A percentile compares a stretch with the other conserved stretches of the same genome.
phyloP scores from a whole-genome alignment of 2,797 vertebrate genomes.

The Arrhamphus sclerolepis region DNA sequence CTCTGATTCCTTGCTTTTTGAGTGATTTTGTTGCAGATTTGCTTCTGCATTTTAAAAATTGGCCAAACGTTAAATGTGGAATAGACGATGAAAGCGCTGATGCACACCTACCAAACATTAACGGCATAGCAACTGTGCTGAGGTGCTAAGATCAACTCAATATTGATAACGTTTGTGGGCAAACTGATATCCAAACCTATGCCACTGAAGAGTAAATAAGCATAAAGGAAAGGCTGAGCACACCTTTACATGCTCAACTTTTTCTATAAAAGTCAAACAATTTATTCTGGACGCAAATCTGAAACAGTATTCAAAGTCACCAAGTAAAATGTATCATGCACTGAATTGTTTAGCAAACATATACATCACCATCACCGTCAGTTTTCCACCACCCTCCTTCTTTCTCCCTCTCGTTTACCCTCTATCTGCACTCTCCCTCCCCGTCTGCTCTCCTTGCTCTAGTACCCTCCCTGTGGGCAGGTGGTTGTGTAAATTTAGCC shows the following conservation, averaged over 20 bases:
- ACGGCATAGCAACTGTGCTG: constrained; percentile 14
- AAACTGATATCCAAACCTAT: constrained; percentile 10
- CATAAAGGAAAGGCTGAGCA: background rate
- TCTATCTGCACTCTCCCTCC: constrained; percentile 42
- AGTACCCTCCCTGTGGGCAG: constrained; percentile 73
- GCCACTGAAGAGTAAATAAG: background rate
- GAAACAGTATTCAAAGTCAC: background rate
- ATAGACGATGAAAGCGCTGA: constrained; percentile 13
- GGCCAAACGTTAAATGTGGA: too few relatives aligned
- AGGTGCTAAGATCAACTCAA: constrained; percentile 34
- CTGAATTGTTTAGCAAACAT: constrained; percentile 14
- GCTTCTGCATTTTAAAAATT: too few relatives aligned
- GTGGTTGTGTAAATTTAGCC: constrained; percentile 80
- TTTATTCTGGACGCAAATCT: constrained; percentile 8
- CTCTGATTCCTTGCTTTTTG: too few relatives aligned
- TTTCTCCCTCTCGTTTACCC: constrained; percentile 26
- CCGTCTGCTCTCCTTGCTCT: constrained; percentile 52
- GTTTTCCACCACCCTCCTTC: background rate
- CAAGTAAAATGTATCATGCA: constrained; percentile 6
- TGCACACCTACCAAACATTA: constrained; percentile 19
- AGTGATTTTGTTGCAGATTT: too few relatives aligned
- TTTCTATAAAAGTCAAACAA: background rate
- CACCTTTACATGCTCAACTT: background rate
- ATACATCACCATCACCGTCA: constrained; percentile 3
- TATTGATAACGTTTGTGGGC: constrained; percentile 28